Base-by-base conservation (phyloP, 2,888 invertebrate genomes). In the Proisotoma minuta region DNA sequence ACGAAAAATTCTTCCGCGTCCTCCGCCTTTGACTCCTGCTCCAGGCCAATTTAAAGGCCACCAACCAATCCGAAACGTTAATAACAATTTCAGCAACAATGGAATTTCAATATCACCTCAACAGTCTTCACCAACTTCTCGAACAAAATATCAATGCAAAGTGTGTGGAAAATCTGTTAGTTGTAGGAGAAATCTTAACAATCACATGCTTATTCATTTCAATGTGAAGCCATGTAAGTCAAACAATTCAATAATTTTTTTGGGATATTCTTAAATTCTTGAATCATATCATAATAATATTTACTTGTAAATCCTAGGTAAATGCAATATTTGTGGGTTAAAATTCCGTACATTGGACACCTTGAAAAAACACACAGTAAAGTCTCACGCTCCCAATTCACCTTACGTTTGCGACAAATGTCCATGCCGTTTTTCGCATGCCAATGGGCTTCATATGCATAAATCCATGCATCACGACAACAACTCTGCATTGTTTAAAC, bases 191-290 rank as follows among this genome's bases (percentile, higher is more conserved):
- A 34, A 34, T 34, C 34, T 34, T 34, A 34, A 15, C 15, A 34
- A 34, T 3, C 65, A 65, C 48, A 65, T 65, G 65, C 49, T 59
- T 10, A 65, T 65, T n/a, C 65, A 65, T 28, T 48, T 51, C 5
- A 62, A 62, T 26, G 39, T 57, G 26, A 65, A 65, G 34, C 65
- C 65, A 2, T 57, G 59, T 23, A 57, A 52, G 10, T 65, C 61
- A 40, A 34, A 51, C 2, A 26, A 51, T 10, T 65, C 61, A 39
- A 62, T 56, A 2, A 54, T 50, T 8, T 29, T 56, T 12, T 65
- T 65, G 47, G 59, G 65, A 4, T n/a, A n/a, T n/a, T n/a, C n/a
- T n/a, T n/a, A n/a, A n/a, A n/a, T n/a, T n/a, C n/a, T n/a, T n/a
- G n/a, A n/a, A n/a, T n/a, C n/a, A n/a, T n/a, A n/a, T n/a, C n/a